A percentile compares a stretch with the other conserved stretches of the same genome.
Conservation (phyloP, 2,888 invertebrate species). For the Nemapogon koenigi region DNA sequence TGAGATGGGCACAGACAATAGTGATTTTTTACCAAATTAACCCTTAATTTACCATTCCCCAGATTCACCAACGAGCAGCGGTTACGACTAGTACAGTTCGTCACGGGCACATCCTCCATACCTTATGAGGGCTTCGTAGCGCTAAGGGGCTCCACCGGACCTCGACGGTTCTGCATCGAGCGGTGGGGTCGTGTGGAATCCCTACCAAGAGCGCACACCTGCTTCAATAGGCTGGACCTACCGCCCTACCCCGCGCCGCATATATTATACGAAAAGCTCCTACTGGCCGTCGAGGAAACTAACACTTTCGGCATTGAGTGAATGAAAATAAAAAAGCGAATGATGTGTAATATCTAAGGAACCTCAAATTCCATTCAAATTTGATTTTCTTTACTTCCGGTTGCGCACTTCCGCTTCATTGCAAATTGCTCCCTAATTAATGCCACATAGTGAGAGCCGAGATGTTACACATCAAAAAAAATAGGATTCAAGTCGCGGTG, state of each 20-base stretch:
- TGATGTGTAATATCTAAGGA: no score
- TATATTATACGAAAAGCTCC: conserved; percentile 88
- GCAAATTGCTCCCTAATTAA: no score
- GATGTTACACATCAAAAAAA: no score
- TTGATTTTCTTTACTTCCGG: no score
- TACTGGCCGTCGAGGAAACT: conserved; percentile 94
- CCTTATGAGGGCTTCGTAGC: conserved; percentile 98
- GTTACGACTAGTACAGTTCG: conserved; percentile 91
- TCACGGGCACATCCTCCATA: conserved; percentile 97
- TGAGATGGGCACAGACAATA: no score
- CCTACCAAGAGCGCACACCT: conserved; percentile 94
- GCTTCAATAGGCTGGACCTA: conserved; percentile 96
- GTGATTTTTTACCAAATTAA: no score
- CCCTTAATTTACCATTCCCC: no score
- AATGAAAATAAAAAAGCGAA: conserved; percentile 20
- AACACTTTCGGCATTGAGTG: conserved; percentile 96
- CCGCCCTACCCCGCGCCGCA: conserved; percentile 95
- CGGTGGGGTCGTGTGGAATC: conserved; percentile 97
- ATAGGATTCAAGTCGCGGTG: no score
- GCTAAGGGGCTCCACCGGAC: conserved; percentile 92
- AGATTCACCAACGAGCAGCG: conserved; percentile 95
- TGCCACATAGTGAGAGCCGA: no score
- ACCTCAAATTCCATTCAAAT: no score
- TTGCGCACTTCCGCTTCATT: no score
- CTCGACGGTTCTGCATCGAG: conserved; percentile 94